Percentiles rank a stretch among this genome's conserved stretches.
These are phyloP conservation scores for Delichon dasypus DNA, from an alignment of 2,797 vertebrate species.

Conservation along the genomic window DNA sequence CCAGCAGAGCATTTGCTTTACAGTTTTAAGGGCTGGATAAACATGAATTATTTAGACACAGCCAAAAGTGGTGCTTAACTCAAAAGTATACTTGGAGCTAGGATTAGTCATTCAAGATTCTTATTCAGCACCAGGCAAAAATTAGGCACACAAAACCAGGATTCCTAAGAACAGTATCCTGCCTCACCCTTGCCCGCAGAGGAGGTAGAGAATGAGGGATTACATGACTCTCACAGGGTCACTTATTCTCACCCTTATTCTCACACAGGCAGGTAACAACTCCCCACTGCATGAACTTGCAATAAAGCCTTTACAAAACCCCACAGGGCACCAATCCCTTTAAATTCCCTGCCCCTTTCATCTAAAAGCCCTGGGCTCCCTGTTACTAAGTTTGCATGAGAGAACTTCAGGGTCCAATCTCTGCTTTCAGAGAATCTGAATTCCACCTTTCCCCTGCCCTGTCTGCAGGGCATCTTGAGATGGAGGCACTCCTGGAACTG, in stretches of 20 bases:
- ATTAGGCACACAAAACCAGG: not conserved
- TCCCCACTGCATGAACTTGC: rapidly evolving
- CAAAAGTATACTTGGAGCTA: not conserved
- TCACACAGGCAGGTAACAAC: not conserved
- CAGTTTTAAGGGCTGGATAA: not conserved
- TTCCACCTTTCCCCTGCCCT: not conserved
- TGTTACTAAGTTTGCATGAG: not conserved
- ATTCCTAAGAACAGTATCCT: not conserved
- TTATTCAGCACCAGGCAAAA: not conserved
- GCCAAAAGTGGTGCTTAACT: not conserved
- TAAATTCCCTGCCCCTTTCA: not conserved
- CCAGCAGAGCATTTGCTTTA: not conserved
- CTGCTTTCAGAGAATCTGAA: not conserved
- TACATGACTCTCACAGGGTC: not conserved
- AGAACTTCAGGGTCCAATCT: not conserved
- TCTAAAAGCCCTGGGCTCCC: not conserved
- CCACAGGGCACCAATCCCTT: not conserved
- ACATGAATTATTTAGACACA: not conserved
- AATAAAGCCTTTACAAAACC: not conserved
- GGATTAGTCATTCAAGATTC: not conserved
- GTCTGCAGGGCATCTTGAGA: not conserved
- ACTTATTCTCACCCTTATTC: too few species aligned
- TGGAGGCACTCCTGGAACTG: rapidly evolving
- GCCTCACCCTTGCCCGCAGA: not conserved
- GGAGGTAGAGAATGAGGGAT: not conserved